Evolutionary conservation across 2,797 vertebrate species (phyloP).

Genomic region (Brachymystax lenok): DNA sequence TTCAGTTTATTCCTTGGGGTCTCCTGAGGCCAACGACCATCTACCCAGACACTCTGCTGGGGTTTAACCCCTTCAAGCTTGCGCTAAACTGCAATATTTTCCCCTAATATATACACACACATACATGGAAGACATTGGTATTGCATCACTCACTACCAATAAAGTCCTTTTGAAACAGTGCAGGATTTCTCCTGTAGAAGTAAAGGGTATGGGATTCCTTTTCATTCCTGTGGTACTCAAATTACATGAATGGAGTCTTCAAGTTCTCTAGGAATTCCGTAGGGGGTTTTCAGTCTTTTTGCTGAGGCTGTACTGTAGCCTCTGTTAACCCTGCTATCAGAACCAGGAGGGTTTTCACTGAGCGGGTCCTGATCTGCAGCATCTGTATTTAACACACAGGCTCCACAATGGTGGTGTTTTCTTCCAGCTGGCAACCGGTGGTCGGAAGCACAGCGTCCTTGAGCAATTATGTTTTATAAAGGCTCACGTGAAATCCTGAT

Average conservation of each 20-base stretch:
- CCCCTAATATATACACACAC: neutral
- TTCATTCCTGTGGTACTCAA: neutral
- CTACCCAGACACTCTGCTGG: neutral
- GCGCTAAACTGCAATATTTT: neutral
- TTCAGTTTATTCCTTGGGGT: neutral
- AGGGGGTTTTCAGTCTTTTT: neutral
- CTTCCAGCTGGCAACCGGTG: conserved; percentile 16
- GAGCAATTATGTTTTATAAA: conserved; percentile 27
- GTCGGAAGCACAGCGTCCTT: conserved; percentile 8
- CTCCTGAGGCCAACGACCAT: neutral
- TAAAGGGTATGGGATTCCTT: neutral
- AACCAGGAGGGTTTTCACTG: neutral
- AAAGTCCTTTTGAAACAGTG: neutral
- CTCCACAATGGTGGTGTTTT: conserved; percentile 12
- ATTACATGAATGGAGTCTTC: neutral
- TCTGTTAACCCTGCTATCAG: neutral
- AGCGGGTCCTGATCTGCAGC: neutral
- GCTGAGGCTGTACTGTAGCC: neutral
- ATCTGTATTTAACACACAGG: neutral
- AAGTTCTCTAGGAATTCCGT: neutral
- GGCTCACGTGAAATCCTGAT: conserved; percentile 5
- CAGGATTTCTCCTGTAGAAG: neutral
- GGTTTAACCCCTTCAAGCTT: neutral
- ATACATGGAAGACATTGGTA: neutral
- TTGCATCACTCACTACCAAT: neutral